A percentile compares a stretch with the other conserved stretches of the same genome.
These are phyloP conservation scores for Acanthacorydalis orientalis DNA, from an alignment of 2,888 invertebrate species.

Conservation along the genomic window DNA sequence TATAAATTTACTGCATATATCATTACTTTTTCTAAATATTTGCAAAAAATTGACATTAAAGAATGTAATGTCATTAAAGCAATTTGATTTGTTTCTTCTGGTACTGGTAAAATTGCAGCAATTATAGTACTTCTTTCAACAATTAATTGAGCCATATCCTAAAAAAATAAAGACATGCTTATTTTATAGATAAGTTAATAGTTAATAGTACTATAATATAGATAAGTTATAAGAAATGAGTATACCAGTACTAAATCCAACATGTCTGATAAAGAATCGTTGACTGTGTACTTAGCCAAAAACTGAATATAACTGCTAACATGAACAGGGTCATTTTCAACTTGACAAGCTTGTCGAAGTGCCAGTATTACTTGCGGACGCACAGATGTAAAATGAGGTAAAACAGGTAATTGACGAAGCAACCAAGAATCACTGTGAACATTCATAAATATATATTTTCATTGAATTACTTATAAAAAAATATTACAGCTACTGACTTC, in stretches of 20 bases:
- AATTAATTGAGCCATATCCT: constrained; percentile 78
- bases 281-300: constrained; percentile 54
- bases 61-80: constrained; percentile 44
- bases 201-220: background rate
- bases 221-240: background rate
- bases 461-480: background rate
- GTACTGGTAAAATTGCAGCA: constrained; percentile 55
- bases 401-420: constrained; percentile 44
- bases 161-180: constrained; percentile 19
- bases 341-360: constrained; percentile 73
- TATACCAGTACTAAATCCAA: constrained; percentile 34
- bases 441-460: background rate
- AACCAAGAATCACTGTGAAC: constrained; percentile 29
- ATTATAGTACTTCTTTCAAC: constrained; percentile 82
- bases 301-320: constrained; percentile 75
- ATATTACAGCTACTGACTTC: background rate
- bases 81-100: constrained; percentile 22
- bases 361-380: constrained; percentile 51
- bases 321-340: constrained; percentile 73
- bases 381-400: constrained; percentile 63
- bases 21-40: constrained; percentile 50
- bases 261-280: constrained; percentile 47
- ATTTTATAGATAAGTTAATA: no score
- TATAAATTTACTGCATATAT: background rate
- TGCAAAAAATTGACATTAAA: constrained; percentile 52